Evolutionary conservation across 2,113 vertebrate genomes (phyloP), one percentile per base, ranked within the genome.

Genomic region (Nannobrachium achirus): DNA sequence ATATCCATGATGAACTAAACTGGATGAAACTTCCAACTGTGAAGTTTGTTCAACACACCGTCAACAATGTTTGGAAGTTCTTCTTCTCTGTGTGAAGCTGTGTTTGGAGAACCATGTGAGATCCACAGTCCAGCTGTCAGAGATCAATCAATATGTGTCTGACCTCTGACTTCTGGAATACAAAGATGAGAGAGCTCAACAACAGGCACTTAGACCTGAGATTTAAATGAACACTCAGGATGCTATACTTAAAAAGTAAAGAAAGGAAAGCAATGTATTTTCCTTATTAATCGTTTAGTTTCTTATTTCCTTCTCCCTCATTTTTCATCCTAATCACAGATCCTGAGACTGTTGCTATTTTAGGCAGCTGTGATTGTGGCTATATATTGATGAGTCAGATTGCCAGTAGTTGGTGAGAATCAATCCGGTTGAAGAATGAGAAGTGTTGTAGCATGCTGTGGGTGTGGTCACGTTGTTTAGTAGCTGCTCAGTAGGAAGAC

Each of bases 361-460:
- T 78, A 73, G 77, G 65, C 48, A 19, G 25, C 4, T 25, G 25
- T 25, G 25, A 8, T 50, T 40, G 57, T 51, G 68, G 83, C 76
- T 75, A 69, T 85, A 88, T 89, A 91, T 86, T 83, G 85, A 86
- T 86, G 86, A 87, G 76, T 84, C 76, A 73, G 78, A 84, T 83
- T 83, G 78, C 71, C 71, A 59, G 75, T 33, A 77, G 70, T 81
- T 79, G 74, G 76, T 67, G 71, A 78, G 69, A 33, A 33, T 33
- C 25, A 88, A 85, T 89, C 85, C 74, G 49, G 73, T 66, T 88
- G 85, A 89, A 85, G 75, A 84, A 88, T 84, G 76, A 61, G 51
- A 4, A 70, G 77, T 81, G 85, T 84, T 76, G 59, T 73, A 60
- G 71, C 25, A n/a, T 33, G 25, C 75, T 63, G 64, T 33, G 71